phyloP scores from a whole-genome alignment of 2,888 invertebrate species.

The Acleris sparsana region DNA sequence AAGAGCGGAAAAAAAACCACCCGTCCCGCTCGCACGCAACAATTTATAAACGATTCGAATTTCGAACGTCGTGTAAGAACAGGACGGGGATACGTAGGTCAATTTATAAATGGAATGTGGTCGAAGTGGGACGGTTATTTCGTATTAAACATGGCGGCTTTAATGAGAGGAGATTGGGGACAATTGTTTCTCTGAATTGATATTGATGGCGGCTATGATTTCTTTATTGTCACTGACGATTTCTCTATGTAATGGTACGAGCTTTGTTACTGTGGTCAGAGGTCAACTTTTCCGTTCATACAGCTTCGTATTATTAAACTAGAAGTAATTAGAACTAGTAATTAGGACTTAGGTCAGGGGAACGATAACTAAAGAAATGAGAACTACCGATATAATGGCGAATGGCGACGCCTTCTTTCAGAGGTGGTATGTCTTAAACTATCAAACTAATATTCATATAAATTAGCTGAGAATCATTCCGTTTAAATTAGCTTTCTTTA shows the following conservation, averaged over 20 bases:
- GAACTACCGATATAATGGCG: no score
- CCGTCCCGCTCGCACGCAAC: constrained; percentile 43
- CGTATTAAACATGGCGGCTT: constrained; percentile 44
- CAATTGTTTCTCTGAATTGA: constrained; percentile 48
- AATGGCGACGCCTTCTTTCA: no score
- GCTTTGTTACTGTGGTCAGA: constrained; percentile 6
- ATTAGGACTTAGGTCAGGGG: not conserved
- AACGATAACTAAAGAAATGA: no score
- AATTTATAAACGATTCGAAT: constrained; percentile 53
- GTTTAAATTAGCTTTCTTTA: no score
- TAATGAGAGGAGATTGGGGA: constrained; percentile 48
- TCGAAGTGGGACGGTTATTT: constrained; percentile 46
- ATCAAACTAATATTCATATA: no score
- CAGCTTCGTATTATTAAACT: not conserved
- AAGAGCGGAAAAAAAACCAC: constrained; percentile 38
- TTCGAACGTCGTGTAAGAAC: constrained; percentile 48
- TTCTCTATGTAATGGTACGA: constrained; percentile 24
- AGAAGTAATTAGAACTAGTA: no score
- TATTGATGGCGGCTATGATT: constrained; percentile 40
- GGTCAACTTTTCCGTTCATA: constrained; percentile 20
- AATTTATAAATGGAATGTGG: constrained; percentile 50
- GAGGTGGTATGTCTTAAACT: no score
- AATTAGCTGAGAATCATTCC: no score
- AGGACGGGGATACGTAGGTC: constrained; percentile 47
- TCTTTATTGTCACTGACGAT: constrained; percentile 33